Percentiles rank a stretch among this genome's conserved stretches.
Conservation (phyloP, 2,888 invertebrate genomes). For the Agonopterix alstromeriana region DNA sequence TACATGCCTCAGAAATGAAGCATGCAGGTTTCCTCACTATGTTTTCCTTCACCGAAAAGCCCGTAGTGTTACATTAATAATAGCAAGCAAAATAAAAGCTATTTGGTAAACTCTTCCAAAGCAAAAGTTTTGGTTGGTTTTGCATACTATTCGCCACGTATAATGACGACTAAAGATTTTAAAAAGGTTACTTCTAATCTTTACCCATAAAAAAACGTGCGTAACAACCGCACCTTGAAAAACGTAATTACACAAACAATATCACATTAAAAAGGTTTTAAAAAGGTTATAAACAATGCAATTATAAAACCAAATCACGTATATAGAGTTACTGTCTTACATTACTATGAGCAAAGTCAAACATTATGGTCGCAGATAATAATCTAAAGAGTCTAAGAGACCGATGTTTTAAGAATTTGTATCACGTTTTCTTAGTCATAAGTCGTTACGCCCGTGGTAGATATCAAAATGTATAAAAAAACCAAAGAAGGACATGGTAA, state of each 20-base stretch:
- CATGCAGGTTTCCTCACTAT: too few species aligned
- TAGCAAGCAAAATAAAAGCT: too few species aligned
- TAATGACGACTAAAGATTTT: too few species aligned
- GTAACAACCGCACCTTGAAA: too few species aligned
- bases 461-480: constrained; percentile 44
- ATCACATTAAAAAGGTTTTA: constrained; percentile 32
- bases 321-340: constrained; percentile 62
- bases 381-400: constrained; percentile 43
- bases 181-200: background rate
- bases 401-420: constrained; percentile 53
- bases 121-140: too few species aligned
- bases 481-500: constrained; percentile 45
- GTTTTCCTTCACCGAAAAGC: too few species aligned
- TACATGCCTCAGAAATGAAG: too few species aligned
- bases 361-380: constrained; percentile 60
- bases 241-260: constrained; percentile 10
- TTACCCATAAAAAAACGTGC: background rate
- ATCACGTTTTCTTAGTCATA: constrained; percentile 66
- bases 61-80: too few species aligned
- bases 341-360: constrained; percentile 42
- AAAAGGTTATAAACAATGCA: constrained; percentile 29
- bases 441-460: constrained; percentile 51
- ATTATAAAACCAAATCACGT: constrained; percentile 59
- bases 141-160: too few species aligned
- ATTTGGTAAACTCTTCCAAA: too few species aligned